Conservation (phyloP, 2,888 invertebrate species). For the Hylaea fasciaria region DNA sequence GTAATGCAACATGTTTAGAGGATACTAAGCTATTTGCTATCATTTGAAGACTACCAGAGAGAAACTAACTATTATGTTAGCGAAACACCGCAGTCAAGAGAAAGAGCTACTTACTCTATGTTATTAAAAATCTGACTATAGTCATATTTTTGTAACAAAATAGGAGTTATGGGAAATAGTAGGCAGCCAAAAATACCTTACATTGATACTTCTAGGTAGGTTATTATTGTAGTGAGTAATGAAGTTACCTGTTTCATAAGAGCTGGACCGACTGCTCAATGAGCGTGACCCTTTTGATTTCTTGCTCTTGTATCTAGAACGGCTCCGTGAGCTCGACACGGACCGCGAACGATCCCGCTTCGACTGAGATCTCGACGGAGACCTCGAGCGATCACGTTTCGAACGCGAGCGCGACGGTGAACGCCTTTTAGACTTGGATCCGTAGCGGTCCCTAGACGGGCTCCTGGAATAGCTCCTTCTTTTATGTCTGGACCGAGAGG, state of each 20-base stretch:
- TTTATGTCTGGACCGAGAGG: conserved; percentile 64
- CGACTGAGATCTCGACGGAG: conserved; percentile 60
- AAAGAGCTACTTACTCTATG: too few relatives aligned
- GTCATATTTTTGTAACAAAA: too few relatives aligned
- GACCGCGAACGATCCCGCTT: conserved; percentile 65
- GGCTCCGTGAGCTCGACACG: conserved; percentile 65
- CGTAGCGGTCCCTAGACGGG: conserved; percentile 73
- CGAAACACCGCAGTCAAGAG: too few relatives aligned
- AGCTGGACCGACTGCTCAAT: conserved; percentile 70
- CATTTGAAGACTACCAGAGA: too few relatives aligned
- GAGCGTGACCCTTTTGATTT: conserved; percentile 68
- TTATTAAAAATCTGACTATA: too few relatives aligned
- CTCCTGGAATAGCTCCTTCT: conserved; percentile 75
- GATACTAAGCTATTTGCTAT: too few relatives aligned
- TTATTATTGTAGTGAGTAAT: neutral
- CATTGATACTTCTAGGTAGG: too few relatives aligned
- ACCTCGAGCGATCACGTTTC: conserved; percentile 64
- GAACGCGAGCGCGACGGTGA: conserved; percentile 67
- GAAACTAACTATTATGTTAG: too few relatives aligned
- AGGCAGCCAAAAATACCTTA: too few relatives aligned
- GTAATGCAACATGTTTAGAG: too few relatives aligned
- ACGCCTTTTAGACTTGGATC: conserved; percentile 66
- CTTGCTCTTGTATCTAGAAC: conserved; percentile 61
- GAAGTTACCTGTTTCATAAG: conserved; percentile 69
- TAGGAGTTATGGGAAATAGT: too few relatives aligned